Evolutionary conservation across 64 coral and sea anemone genomes (phyloP), one percentile per base, ranked within the genome.

Genomic region (Dendrophyllia cribrosa): DNA sequence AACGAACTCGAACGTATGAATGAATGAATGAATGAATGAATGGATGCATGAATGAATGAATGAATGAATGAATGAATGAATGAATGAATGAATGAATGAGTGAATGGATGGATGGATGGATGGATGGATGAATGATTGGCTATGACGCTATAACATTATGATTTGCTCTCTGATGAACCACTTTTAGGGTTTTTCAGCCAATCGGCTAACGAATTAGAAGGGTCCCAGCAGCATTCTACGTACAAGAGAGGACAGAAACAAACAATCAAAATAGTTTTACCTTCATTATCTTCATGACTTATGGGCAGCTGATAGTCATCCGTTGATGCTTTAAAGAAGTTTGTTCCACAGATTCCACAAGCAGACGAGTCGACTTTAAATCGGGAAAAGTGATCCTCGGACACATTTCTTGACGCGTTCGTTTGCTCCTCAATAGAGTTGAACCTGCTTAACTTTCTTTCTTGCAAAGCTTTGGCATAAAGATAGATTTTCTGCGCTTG

Each of bases 271-370:
- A 23, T 4, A 6, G 16, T 60, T 34, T 51, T 64, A 71, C 13
- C 79, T 58, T 47, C 76, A 24, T 56, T n/a, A 72, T 53, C 85
- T 16, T 53, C 82, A 21, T n/a, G 34, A 14, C 9, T 51, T 14
- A 44, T 55, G 34, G 34, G 34, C 21, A 26, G 23, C 2, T 51
- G 59, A 45, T 66, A 55, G 8, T 69, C 76, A 5, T 88, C 76
- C 1, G 14, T 14, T 34, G 66, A 26, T 22, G 79, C 0, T 76
- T 48, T 34, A n/a, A 94, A 34, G 34, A 34, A 89, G 5, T 48
- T 53, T 19, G 56, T 81, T 76, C 77, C 68, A 94, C 92, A 94
- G 55, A 94, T 72, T 17, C 86, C 66, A 58, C 92, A 94, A 0
- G 67, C 68, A n/a, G 81, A 64, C 43, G 43, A 44, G 86, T 94